A percentile compares a stretch with the other conserved stretches of the same genome.
These are phyloP conservation scores for Siniperca chuatsi DNA, from an alignment of 2,113 vertebrate species.

Conservation along the genomic window DNA sequence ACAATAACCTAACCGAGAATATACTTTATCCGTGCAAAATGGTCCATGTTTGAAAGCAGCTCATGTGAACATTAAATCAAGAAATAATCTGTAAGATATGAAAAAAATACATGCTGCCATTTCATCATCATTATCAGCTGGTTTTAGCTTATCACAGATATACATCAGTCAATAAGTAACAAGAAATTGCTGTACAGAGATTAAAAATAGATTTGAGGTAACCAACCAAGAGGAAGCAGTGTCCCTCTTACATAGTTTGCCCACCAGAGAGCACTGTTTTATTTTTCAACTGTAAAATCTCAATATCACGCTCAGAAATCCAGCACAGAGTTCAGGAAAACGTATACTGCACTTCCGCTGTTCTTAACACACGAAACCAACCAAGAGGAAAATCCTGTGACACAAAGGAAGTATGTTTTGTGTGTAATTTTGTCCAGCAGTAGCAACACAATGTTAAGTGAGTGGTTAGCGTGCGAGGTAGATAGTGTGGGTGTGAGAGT, in stretches of 20 bases:
- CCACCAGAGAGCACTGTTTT: not conserved
- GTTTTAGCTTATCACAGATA: not conserved
- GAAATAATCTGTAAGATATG: not conserved
- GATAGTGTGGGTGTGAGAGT: not conserved
- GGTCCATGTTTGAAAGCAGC: not conserved
- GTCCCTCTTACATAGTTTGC: not conserved
- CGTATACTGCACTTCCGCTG: too few relatives aligned
- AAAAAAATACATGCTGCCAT: not conserved
- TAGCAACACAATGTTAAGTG: not conserved
- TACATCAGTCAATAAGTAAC: not conserved
- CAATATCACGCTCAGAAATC: not conserved
- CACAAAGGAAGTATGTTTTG: too few relatives aligned
- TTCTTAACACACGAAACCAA: not conserved
- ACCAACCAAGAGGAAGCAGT: not conserved
- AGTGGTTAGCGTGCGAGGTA: not conserved
- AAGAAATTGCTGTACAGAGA: not conserved
- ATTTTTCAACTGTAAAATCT: not conserved
- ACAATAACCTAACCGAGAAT: not conserved
- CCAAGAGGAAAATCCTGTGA: too few relatives aligned
- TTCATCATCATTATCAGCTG: not conserved
- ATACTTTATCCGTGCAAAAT: not conserved
- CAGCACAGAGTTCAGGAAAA: not conserved
- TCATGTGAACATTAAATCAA: not conserved
- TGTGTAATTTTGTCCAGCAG: not conserved
- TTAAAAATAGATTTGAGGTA: not conserved